Conservation (phyloP, 2,888 invertebrate species). For the Drosophila recens region DNA sequence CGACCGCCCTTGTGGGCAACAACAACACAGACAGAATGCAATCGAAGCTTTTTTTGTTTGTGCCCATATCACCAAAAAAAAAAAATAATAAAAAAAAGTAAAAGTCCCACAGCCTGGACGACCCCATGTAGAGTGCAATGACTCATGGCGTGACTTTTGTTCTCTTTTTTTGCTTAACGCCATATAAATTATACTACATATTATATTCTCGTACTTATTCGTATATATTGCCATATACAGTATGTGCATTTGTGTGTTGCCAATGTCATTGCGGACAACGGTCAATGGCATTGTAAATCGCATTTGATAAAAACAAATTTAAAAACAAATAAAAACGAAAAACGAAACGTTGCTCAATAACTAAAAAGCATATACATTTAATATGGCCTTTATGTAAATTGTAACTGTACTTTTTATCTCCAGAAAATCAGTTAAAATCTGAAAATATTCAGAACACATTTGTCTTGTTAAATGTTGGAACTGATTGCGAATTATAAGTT, state of each 20-base stretch:
- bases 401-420: neutral
- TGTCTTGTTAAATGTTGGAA: neutral
- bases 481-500: neutral
- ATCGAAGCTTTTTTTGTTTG: neutral
- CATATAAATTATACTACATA: conserved; percentile 29
- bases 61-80: conserved; percentile 6
- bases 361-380: conserved; percentile 32
- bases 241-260: conserved; percentile 23
- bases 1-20: conserved; percentile 44
- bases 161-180: conserved; percentile 75
- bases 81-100: conserved; percentile 43
- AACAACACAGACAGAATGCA: conserved; percentile 5
- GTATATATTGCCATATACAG: conserved; percentile 23
- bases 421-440: neutral
- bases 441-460: neutral
- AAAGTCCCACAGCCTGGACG: conserved; percentile 47
- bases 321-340: conserved; percentile 7
- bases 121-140: conserved; percentile 67
- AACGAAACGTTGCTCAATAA: conserved; percentile 36
- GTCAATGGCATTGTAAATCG: conserved; percentile 67
- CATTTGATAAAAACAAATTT: conserved; percentile 50
- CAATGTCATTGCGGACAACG: conserved; percentile 76
- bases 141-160: conserved; percentile 80
- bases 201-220: neutral
- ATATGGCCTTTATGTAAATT: conserved; percentile 1